Conservation (phyloP, 2,797 vertebrate genomes). For the Clangula hyemalis region DNA sequence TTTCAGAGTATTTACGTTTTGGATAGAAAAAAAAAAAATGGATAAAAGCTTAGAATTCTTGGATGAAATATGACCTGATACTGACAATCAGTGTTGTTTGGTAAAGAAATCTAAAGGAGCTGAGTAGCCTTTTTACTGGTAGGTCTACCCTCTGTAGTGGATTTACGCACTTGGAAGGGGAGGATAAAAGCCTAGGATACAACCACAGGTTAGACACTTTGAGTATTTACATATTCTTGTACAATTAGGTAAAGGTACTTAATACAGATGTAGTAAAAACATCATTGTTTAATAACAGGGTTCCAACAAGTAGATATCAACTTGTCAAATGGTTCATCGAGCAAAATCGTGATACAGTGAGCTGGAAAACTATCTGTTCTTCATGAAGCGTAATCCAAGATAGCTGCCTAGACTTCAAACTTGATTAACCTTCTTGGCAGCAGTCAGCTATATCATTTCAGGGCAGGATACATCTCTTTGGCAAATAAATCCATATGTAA, state of each 20-base stretch:
- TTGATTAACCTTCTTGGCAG: not conserved
- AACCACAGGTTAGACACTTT: not conserved
- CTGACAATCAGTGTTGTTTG: not conserved
- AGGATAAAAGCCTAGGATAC: not conserved
- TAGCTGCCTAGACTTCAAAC: not conserved
- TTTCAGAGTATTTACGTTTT: not conserved
- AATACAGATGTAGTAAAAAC: not conserved
- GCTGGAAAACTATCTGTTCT: not conserved
- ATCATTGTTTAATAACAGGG: not conserved
- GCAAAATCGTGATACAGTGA: not conserved
- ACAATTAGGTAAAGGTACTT: not conserved
- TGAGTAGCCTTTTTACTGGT: not conserved
- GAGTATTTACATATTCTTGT: not conserved
- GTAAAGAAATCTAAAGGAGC: not conserved
- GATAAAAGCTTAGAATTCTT: not conserved
- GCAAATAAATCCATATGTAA: not conserved
- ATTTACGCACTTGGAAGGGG: not conserved
- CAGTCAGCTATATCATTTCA: not conserved
- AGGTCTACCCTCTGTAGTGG: not conserved
- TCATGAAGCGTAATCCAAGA: not conserved
- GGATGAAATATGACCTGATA: not conserved
- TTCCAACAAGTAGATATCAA: not conserved
- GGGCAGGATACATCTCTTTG: not conserved
- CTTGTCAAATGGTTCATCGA: not conserved
- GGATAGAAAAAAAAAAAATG: not conserved